Base-by-base conservation (phyloP, 2,888 invertebrate genomes). In the Mesoligia furuncula region DNA sequence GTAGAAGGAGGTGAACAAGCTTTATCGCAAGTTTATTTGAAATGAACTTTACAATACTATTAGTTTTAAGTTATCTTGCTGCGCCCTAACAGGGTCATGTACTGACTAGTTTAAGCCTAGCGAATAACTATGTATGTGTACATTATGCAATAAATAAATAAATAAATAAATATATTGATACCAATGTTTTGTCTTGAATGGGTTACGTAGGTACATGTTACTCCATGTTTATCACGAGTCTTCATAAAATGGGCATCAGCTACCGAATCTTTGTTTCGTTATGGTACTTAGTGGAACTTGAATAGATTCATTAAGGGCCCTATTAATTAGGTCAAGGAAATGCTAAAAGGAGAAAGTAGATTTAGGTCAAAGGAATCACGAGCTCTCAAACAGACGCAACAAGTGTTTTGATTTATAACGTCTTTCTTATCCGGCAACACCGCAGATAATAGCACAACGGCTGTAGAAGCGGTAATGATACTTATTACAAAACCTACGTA, bases 261-360 rank as follows among this genome's bases (percentile, higher is more conserved):
- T 39, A 57, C 1, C 11, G 6, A 39, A 20, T 8, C 15, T 42
- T 42, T 77, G 31, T n/a, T 20, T n/a, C 5, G 62, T 20, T 45
- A 42, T 54, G n/a, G 8, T 48, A 79, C 36, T 48, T 57, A 11
- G 57, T 48, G 39, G 36, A 57, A 79, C 57, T 57, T 61, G 66
- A 61, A 24, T 61, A 74, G 24, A 57, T 0, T 36, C 7, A 36
- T 27, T 36, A 36, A 48, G 45, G 20, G 9, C 36, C 36, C 13
- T 59, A 27, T 45, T 59, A 79, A 79, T 66, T 54, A 54, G 80
- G 75, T 31, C 81, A 80, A 76, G 70, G 77, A 36, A 64, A 62
- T 15, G 24, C 36, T 77, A 27, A 68, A 39, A 70, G 31, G 15
- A 59, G 81, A 77, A 57, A 59, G 48, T 42, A 77, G 65, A 65